These are phyloP conservation scores for Microplitis manilae DNA, from an alignment of 2,888 invertebrate genomes.

Conservation along the genomic window DNA sequence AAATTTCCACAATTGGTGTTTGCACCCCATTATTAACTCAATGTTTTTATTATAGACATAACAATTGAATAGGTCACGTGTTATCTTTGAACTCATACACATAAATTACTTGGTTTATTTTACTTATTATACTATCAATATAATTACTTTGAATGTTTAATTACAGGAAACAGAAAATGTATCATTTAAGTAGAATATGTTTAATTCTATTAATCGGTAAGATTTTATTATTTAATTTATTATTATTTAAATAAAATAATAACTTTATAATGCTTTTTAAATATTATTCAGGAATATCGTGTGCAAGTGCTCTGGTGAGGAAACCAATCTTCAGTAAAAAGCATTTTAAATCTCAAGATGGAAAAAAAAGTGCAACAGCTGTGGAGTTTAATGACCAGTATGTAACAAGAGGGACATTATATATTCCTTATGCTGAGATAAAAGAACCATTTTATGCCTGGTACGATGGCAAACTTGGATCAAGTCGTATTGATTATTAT, in stretches of 20 bases:
- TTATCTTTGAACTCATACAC: too few relatives aligned
- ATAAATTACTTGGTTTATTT: neutral
- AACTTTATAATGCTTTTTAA: neutral
- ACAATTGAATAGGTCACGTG: too few relatives aligned
- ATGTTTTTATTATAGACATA: too few relatives aligned
- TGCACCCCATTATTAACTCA: too few relatives aligned
- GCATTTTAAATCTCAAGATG: neutral
- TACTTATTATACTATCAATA: neutral
- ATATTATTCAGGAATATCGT: neutral
- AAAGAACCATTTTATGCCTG: slow-evolving; percentile 92
- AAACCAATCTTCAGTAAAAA: neutral
- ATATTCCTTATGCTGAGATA: slow-evolving; percentile 95
- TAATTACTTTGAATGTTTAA: neutral
- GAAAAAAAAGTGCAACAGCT: slow-evolving; percentile 52
- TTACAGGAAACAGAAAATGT: neutral
- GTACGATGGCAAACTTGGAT: slow-evolving; percentile 83
- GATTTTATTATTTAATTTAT: neutral
- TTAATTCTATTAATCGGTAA: neutral
- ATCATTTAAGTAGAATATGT: neutral
- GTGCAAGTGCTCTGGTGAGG: neutral
- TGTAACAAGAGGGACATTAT: slow-evolving; percentile 83
- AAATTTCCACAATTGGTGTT: too few relatives aligned
- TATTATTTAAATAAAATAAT: neutral
- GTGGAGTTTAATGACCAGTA: slow-evolving; percentile 83
- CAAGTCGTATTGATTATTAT: slow-evolving; percentile 95